These are phyloP conservation scores for Clunio marinus DNA, from an alignment of 2,888 invertebrate species.

Conservation along the genomic window DNA sequence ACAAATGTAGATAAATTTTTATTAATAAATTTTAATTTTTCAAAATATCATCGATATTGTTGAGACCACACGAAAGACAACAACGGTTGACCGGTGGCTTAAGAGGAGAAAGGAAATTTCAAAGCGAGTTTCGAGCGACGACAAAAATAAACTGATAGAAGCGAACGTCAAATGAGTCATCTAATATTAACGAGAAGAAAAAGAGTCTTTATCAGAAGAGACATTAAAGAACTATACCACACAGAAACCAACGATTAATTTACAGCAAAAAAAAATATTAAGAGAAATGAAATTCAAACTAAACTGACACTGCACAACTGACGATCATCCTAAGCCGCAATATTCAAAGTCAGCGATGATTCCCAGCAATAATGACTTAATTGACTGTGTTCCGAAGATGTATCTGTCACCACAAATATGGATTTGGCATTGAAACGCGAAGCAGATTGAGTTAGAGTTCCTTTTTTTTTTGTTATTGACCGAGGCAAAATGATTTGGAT, in stretches of 20 bases:
- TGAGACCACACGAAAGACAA: conserved; percentile 29
- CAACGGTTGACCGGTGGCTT: not conserved
- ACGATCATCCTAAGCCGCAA: not conserved
- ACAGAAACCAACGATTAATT: conserved; percentile 23
- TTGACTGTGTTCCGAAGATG: conserved; percentile 22
- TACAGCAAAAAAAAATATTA: conserved; percentile 12
- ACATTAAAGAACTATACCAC: conserved; percentile 22
- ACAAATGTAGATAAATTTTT: not conserved
- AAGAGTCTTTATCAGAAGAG: conserved; percentile 11
- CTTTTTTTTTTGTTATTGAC: not conserved
- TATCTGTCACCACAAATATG: conserved; percentile 36
- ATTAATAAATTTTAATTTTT: conserved; percentile 24
- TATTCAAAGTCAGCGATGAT: not conserved
- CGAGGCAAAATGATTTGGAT: not conserved
- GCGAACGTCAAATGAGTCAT: conserved; percentile 17
- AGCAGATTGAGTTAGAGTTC: conserved; percentile 16
- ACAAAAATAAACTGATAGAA: conserved; percentile 18
- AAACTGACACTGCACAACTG: not conserved
- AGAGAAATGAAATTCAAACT: too few relatives aligned
- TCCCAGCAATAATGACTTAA: conserved; percentile 14
- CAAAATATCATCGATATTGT: conserved; percentile 24
- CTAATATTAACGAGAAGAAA: not conserved
- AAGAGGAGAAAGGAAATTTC: conserved; percentile 4
- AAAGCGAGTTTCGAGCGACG: conserved; percentile 19
- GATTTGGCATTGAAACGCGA: conserved; percentile 35